Base-by-base conservation (phyloP, 2,888 invertebrate genomes). In the Lomographa bimaculata region DNA sequence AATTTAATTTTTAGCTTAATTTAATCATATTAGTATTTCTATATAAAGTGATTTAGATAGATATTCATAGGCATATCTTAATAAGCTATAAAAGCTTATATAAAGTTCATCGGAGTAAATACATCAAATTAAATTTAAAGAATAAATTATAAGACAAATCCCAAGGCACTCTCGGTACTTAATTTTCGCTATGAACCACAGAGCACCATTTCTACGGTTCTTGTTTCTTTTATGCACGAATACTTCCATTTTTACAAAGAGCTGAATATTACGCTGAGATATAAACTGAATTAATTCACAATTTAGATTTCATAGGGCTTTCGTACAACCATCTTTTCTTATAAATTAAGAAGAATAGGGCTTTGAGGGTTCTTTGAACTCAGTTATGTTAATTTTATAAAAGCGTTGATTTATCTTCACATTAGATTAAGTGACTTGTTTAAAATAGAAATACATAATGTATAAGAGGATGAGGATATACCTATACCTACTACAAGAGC, bases 291-390 rank as follows among this genome's bases (percentile, higher is more conserved):
- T 41, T 41, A 41, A 34, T 42, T 40, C 33, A 29, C 33, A 40
- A 36, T 50, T 34, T 38, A 38, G 34, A 38, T 46, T 42, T 38
- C 19, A 41, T 38, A 36, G 37, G 27, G 40, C 27, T 47, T 39
- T 47, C 17, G 20, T 36, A 41, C 32, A 42, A 29, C 36, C 45
- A 46, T 37, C 37, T 46, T 35, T 40, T 24, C 40, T 47, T 21
- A 28, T 51, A 44, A 44, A 46, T 44, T 38, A 40, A 49, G 21
- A 24, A 34, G 17, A 36, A 46, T 35, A 34, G 18, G 17, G 30
- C 35, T 46, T 26, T 43, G 36, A 41, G 21, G 35, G 45, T 45
- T 42, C 30, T 27, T 40, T 45, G 42, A 52, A 52, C 50, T 30
- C 16, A 39, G 34, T 17, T 28, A 17, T 5, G 25, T 21, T 32